Base-by-base conservation (phyloP, 2,797 vertebrate genomes). In the Semotilus atromaculatus region DNA sequence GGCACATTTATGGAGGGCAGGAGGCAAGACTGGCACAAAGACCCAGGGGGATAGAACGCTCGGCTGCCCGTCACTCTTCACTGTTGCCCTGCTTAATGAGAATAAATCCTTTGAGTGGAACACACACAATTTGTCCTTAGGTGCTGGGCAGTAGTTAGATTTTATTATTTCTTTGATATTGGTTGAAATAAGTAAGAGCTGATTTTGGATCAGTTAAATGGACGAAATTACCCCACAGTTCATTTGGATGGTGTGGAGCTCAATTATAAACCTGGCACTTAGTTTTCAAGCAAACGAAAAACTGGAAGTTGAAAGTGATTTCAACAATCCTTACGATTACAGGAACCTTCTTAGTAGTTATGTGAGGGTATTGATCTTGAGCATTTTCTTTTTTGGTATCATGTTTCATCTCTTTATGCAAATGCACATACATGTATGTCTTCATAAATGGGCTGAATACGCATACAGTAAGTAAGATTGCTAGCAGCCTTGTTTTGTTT, bases 81-180 rank as follows among this genome's bases (percentile, higher is more conserved):
- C 79, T 90, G 87, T 89, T 92, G 84, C 88, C 84, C 76, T 86
- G 90, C 88, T 75, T 80, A 91, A 90, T 90, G 87, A 89, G 89
- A 88, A 67, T 89, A 88, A 89, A 85, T 84, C 85, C 85, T 91
- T 73, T 88, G 85, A 86, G 89, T 90, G 83, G 86, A 86, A 68
- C 83, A 73, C 86, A 87, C 81, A 75, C 83, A 87, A 86, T 86
- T 85, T 88, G 80, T 86, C 86, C 85, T 84, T 48, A 87, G 86
- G 82, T 85, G 85, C 67, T 88, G 83, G 80, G 84, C 79, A 75
- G 77, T 88, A 82, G 78, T 88, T 87, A 86, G 83, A 85, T 78
- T 81, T 66, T 71, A 76, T 88, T 72, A 86, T 79, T 80, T 68
- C 45, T 87, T 88, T 85, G 71, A 86, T 85, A 73, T 36, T 79